phyloP scores from a whole-genome alignment of 2,113 vertebrate species.

The Donacobius atricapilla region DNA sequence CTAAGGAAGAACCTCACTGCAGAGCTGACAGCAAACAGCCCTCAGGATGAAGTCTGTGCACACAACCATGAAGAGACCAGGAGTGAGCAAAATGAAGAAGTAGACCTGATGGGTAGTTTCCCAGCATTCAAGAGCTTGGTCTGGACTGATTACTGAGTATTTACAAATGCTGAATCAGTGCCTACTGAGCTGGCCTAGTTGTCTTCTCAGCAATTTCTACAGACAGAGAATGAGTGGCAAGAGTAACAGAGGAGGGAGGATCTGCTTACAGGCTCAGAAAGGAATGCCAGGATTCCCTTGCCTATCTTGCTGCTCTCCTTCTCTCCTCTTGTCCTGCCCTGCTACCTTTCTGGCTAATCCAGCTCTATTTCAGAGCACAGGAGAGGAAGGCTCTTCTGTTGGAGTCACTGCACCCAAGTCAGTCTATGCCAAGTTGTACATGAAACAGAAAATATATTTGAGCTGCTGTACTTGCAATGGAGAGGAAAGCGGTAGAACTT shows the following conservation, averaged over 20 bases:
- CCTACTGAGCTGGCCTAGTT: neutral
- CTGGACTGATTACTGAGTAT: neutral
- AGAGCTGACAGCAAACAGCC: neutral
- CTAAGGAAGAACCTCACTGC: neutral
- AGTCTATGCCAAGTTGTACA: neutral
- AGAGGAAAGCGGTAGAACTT: neutral
- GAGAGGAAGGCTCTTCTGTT: neutral
- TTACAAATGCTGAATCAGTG: neutral
- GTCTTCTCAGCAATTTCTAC: neutral
- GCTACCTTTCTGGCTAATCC: neutral
- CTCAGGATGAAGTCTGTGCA: neutral
- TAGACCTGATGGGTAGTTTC: neutral
- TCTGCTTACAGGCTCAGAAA: neutral
- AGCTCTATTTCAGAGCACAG: neutral
- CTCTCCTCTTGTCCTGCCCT: neutral
- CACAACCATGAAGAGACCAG: rapidly evolving
- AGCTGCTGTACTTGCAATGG: neutral
- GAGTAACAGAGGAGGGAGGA: neutral
- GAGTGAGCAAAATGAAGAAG: neutral
- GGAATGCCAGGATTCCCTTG: conserved; percentile 12
- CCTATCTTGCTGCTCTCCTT: neutral
- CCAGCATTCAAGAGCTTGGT: neutral
- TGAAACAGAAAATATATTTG: neutral
- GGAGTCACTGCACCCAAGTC: neutral
- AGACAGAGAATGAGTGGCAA: neutral